Conservation (phyloP, 2,113 vertebrate species). For the Nannobrachium achirus region DNA sequence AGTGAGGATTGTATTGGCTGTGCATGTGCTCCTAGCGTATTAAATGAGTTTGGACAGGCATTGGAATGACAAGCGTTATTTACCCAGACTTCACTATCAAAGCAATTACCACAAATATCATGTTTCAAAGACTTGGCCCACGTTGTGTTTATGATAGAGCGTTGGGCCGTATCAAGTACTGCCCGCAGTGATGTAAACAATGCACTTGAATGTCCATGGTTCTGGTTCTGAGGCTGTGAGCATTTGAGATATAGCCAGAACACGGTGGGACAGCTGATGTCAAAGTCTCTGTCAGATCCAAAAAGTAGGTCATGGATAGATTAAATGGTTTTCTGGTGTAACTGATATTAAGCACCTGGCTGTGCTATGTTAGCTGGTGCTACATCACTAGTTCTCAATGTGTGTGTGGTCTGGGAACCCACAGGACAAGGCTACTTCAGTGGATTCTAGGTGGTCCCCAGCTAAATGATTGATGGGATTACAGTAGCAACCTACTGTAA, state of each 20-base stretch:
- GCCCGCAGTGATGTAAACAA: not conserved
- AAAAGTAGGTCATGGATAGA: not conserved
- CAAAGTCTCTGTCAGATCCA: not conserved
- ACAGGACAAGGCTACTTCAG: too few relatives aligned
- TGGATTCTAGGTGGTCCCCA: too few relatives aligned
- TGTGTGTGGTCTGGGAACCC: too few relatives aligned
- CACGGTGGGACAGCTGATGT: not conserved
- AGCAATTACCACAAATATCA: slow-evolving; percentile 24
- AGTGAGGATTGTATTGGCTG: too few relatives aligned
- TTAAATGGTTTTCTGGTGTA: not conserved
- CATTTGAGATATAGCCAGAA: not conserved
- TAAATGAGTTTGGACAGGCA: slow-evolving; percentile 24
- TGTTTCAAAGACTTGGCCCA: slow-evolving; percentile 19
- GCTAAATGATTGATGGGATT: too few relatives aligned
- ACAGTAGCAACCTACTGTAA: too few relatives aligned
- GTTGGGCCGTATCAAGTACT: slow-evolving; percentile 13
- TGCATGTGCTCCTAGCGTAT: slow-evolving; percentile 26
- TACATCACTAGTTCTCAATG: too few relatives aligned
- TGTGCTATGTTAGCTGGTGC: not conserved
- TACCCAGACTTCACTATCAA: slow-evolving; percentile 41
- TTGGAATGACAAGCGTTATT: slow-evolving; percentile 25
- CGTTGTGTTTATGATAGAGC: slow-evolving; percentile 15
- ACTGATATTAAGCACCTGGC: not conserved
- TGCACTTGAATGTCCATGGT: too few relatives aligned
- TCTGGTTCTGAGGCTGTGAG: not conserved